Evolutionary conservation across 2,888 invertebrate species (phyloP).

Genomic region (Muschampia plurimacula): DNA sequence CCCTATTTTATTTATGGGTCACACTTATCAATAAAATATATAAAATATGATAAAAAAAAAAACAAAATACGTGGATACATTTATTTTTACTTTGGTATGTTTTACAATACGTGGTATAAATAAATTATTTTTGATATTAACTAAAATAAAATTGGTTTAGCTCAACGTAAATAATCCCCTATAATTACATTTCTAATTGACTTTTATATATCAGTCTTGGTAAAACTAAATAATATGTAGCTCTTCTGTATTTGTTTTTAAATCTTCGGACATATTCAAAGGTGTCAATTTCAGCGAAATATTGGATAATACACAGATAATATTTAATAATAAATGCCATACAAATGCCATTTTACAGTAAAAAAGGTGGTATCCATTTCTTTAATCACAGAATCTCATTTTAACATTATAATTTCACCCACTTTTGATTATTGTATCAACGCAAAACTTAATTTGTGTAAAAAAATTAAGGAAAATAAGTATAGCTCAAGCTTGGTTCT

Average conservation of each 20-base stretch:
- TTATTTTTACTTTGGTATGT: neutral
- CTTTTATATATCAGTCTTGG: constrained; percentile 67
- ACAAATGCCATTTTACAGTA: neutral
- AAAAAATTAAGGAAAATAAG: no score
- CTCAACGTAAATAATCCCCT: constrained; percentile 21
- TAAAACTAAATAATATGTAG: constrained; percentile 41
- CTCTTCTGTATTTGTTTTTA: neutral
- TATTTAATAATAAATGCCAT: constrained; percentile 31
- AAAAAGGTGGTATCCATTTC: neutral
- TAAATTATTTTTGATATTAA: constrained; percentile 16
- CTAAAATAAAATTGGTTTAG: constrained; percentile 12
- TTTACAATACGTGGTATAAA: neutral
- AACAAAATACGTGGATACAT: neutral
- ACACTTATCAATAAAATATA: no score
- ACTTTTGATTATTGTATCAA: no score
- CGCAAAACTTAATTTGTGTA: no score
- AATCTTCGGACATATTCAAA: neutral
- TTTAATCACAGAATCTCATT: no score
- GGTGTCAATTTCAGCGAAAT: neutral
- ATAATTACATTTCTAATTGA: constrained; percentile 56
- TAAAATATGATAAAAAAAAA: no score
- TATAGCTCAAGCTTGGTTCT: no score
- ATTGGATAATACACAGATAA: neutral
- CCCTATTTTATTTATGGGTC: no score
- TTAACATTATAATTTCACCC: no score